Percentiles rank a stretch among this genome's conserved stretches.
Conservation (phyloP, 2,797 vertebrate genomes). For the Protonibea diacanthus region DNA sequence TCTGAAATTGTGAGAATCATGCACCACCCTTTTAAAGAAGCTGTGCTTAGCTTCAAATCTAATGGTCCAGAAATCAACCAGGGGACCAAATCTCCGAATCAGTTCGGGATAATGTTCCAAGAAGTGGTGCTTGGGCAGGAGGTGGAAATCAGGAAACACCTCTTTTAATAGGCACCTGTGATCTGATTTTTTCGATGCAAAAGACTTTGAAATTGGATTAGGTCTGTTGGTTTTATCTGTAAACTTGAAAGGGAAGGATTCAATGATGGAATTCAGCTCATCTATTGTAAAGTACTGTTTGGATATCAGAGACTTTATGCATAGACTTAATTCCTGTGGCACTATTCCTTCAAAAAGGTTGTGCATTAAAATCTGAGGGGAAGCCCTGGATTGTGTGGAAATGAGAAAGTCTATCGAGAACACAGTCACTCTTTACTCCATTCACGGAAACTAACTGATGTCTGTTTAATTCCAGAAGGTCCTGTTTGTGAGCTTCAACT, state of each 20-base stretch:
- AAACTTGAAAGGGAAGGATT: too few relatives aligned
- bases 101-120: slow-evolving; percentile 31
- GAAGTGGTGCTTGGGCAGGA: slow-evolving; percentile 34
- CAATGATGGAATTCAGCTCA: too few relatives aligned
- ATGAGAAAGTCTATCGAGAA: neutral
- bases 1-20: neutral
- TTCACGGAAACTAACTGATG: slow-evolving; percentile 3
- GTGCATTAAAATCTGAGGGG: neutral
- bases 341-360: slow-evolving; percentile 1
- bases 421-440: neutral
- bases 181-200: neutral
- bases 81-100: slow-evolving; percentile 4
- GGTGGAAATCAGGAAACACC: neutral
- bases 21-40: slow-evolving; percentile 32
- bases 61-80: neutral
- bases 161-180: slow-evolving; percentile 7
- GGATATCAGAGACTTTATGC: slow-evolving; percentile 1
- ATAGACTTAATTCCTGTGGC: neutral
- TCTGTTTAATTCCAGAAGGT: slow-evolving; percentile 17
- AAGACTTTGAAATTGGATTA: neutral
- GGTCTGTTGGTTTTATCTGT: too few relatives aligned
- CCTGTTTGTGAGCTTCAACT: neutral
- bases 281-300: too few relatives aligned
- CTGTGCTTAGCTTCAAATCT: slow-evolving; percentile 33
- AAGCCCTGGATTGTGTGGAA: slow-evolving; percentile 4